Evolutionary conservation across 1,140 invertebrate genomes (phyloP), one percentile per base, ranked within the genome.

Genomic region (Nebria ingens): DNA sequence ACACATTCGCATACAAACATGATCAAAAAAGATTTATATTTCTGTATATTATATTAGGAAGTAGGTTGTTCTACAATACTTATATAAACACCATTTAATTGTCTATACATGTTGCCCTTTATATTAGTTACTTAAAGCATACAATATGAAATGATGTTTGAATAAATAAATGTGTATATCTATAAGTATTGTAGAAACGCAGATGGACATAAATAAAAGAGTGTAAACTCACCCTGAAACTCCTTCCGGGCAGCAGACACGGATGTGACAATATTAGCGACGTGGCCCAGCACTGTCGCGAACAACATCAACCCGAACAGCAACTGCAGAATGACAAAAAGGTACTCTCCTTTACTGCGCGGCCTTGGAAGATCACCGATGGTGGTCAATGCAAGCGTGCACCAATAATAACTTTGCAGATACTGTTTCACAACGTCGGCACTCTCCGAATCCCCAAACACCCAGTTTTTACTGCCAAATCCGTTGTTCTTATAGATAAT

Each of bases 371-470:
- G 67, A 65, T 87, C 85, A 68, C 85, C 85, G 62, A 97, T 93
- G 29, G 92, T 96, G 15, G 94, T 97, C 51, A 98, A 78, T 42
- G 93, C 91, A 65, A 97, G 74, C 38, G 93, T 97, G 69, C 93
- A 97, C 93, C 93, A 97, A 74, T 98, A 98, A 72, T 97, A 95
- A 75, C 93, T 94, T 74, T 97, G 91, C 63, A 98, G 78, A 76
- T 98, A 98, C 67, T 93, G 87, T 73, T 93, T 91, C 61, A 93
- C 86, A 55, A 93, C 90, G 64, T 95, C 91, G 42, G 83, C 81
- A 60, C 83, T 84, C 66, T 90, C 85, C 49, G 84, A 83, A 64
- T 89, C 87, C 66, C 80, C 82, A 71, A 88, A 93, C 65, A 91
- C 88, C 90, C 90, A 93, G 71, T 91, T 89, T 68, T 86, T 85